Conservation (phyloP, 2,113 vertebrate genomes). For the Seriola rivoliana region DNA sequence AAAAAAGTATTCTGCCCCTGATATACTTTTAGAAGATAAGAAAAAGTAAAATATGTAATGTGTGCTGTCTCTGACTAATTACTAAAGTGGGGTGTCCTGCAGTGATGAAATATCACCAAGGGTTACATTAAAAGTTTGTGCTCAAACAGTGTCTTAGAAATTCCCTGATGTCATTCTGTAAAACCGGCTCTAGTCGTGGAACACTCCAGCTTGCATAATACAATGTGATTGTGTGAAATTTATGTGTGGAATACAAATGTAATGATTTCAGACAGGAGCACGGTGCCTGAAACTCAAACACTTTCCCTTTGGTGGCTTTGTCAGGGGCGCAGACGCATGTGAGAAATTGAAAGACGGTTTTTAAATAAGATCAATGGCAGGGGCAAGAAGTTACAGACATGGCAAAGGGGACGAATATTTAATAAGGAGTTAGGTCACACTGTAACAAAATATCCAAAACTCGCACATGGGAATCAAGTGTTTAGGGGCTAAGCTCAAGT, state of each 20-base stretch:
- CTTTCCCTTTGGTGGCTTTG: background rate
- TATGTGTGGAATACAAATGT: constrained; percentile 9
- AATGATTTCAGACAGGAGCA: constrained; percentile 20
- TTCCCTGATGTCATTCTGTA: constrained; percentile 48
- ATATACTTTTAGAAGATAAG: constrained; percentile 24
- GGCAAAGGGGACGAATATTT: constrained; percentile 20
- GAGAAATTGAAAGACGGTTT: background rate
- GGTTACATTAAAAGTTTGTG: background rate
- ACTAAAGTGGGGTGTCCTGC: constrained; percentile 19
- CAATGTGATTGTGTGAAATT: constrained; percentile 1
- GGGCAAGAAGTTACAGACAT: constrained; percentile 16
- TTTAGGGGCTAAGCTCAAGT: constrained; percentile 39
- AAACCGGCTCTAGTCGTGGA: constrained; percentile 29
- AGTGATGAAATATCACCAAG: constrained; percentile 45
- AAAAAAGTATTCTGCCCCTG: constrained; percentile 21
- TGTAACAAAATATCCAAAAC: constrained; percentile 32
- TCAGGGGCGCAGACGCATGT: background rate
- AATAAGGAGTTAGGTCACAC: constrained; percentile 18
- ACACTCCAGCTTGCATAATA: constrained; percentile 46
- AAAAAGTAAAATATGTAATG: constrained; percentile 37
- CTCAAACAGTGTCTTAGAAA: constrained; percentile 45
- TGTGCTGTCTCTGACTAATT: constrained; percentile 34
- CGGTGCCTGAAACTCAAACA: constrained; percentile 1
- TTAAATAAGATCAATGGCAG: constrained; percentile 26
- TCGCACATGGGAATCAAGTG: constrained; percentile 32